Percentiles rank a stretch among this genome's conserved stretches.
phyloP scores from a whole-genome alignment of 1,140 invertebrate genomes.

The Magallana angulata region DNA sequence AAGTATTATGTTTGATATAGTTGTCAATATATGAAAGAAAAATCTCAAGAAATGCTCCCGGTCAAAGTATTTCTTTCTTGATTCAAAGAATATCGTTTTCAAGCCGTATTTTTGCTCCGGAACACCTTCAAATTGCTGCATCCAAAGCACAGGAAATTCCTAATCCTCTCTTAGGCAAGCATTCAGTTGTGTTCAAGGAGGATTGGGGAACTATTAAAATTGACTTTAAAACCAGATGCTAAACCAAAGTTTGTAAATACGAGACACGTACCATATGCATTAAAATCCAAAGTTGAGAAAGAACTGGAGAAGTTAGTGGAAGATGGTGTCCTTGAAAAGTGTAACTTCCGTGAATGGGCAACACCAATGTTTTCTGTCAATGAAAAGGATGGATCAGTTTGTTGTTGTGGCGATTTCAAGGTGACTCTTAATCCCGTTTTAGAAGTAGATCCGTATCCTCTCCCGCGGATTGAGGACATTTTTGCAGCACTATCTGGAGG shows the following conservation, averaged over 20 bases:
- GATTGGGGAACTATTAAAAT: too few relatives aligned
- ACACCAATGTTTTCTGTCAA: conserved; percentile 75
- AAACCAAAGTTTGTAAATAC: conserved; percentile 47
- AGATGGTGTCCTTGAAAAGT: conserved; percentile 14
- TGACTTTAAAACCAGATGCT: conserved; percentile 47
- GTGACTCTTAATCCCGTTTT: conserved; percentile 56
- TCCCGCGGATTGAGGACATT: not conserved
- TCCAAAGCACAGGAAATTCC: too few relatives aligned
- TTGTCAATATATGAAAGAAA: too few relatives aligned
- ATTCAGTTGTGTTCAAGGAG: too few relatives aligned
- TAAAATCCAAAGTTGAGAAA: conserved; percentile 64
- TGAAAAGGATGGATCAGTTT: conserved; percentile 73
- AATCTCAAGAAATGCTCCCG: too few relatives aligned
- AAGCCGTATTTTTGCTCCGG: too few relatives aligned
- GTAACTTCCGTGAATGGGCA: conserved; percentile 64
- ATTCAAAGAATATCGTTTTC: too few relatives aligned
- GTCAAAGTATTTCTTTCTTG: too few relatives aligned
- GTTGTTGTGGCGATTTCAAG: conserved; percentile 78
- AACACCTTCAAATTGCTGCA: too few relatives aligned
- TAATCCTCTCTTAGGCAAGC: too few relatives aligned
- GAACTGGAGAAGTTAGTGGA: conserved; percentile 47
- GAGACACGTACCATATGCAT: conserved; percentile 74
- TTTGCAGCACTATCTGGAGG: too few relatives aligned
- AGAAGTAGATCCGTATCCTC: conserved; percentile 47
- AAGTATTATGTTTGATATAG: too few relatives aligned